These are phyloP conservation scores for Mesembrinibis cayennensis DNA, from an alignment of 2,113 vertebrate genomes.

Conservation along the genomic window DNA sequence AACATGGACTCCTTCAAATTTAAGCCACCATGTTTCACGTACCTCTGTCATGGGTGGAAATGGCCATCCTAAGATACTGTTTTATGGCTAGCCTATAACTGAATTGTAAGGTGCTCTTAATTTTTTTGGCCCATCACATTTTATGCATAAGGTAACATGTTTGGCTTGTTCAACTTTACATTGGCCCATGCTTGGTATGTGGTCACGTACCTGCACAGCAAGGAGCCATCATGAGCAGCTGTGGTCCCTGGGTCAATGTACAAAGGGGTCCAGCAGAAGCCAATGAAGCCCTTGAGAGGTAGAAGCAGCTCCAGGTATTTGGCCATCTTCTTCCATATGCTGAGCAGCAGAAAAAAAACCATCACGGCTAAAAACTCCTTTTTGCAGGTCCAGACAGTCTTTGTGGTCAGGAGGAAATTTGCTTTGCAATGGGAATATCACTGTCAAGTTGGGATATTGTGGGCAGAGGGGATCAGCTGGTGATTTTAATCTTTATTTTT, in stretches of 20 bases:
- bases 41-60: background rate
- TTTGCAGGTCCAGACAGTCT: background rate
- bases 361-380: background rate
- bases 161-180: background rate
- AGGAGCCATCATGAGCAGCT: background rate
- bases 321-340: background rate
- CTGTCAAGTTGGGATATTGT: background rate
- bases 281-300: background rate
- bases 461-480: background rate
- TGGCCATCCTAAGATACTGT: background rate
- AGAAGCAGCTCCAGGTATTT: background rate
- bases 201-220: background rate
- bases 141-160: background rate
- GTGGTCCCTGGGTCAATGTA: background rate
- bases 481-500: background rate
- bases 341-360: background rate
- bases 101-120: background rate
- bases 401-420: background rate
- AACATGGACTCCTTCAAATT: background rate
- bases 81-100: background rate
- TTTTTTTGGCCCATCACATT: background rate
- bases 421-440: background rate
- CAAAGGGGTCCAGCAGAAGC: background rate
- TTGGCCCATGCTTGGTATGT: background rate
- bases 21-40: rapidly evolving